These are phyloP conservation scores for Xylota segnis DNA, from an alignment of 2,888 invertebrate genomes.

Conservation along the genomic window DNA sequence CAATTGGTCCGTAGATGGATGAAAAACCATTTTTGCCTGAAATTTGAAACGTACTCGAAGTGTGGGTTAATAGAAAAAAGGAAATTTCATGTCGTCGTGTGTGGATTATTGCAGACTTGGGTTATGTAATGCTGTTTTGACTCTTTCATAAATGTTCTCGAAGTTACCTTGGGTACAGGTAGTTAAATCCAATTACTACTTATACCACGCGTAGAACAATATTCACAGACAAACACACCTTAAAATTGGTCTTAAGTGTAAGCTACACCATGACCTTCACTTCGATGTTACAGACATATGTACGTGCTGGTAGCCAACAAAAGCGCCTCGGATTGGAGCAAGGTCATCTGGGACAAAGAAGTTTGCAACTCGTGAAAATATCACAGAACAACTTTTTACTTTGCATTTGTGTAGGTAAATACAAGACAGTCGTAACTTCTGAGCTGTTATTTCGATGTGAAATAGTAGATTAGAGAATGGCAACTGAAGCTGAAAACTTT, in stretches of 20 bases:
- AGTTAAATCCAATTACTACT: slow-evolving; percentile 28
- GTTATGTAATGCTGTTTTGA: slow-evolving; percentile 40
- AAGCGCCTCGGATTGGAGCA: slow-evolving; percentile 47
- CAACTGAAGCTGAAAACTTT: background rate
- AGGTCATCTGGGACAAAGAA: slow-evolving; percentile 54
- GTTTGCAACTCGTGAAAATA: slow-evolving; percentile 27
- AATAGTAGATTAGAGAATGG: background rate
- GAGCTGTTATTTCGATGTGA: background rate
- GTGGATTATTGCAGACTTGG: slow-evolving; percentile 20
- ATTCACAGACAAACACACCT: background rate
- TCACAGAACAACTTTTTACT: slow-evolving; percentile 38
- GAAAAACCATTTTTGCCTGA: slow-evolving; percentile 24
- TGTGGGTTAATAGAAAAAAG: slow-evolving; percentile 39
- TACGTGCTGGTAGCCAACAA: slow-evolving; percentile 19
- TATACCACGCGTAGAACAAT: slow-evolving; percentile 1
- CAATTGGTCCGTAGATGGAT: slow-evolving; percentile 13
- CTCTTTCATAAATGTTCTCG: slow-evolving; percentile 37
- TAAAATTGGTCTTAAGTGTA: background rate
- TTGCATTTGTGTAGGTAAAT: slow-evolving; percentile 11
- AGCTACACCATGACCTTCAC: slow-evolving; percentile 47
- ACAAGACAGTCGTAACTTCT: background rate
- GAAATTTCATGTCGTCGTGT: slow-evolving; percentile 40
- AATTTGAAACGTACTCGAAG: slow-evolving; percentile 36
- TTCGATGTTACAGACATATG: slow-evolving; percentile 7
- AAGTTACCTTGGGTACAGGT: slow-evolving; percentile 8